These are phyloP conservation scores for Rhinolophus ferrumequinum DNA, from an alignment of 2,113 vertebrate species.

Conservation along the genomic window DNA sequence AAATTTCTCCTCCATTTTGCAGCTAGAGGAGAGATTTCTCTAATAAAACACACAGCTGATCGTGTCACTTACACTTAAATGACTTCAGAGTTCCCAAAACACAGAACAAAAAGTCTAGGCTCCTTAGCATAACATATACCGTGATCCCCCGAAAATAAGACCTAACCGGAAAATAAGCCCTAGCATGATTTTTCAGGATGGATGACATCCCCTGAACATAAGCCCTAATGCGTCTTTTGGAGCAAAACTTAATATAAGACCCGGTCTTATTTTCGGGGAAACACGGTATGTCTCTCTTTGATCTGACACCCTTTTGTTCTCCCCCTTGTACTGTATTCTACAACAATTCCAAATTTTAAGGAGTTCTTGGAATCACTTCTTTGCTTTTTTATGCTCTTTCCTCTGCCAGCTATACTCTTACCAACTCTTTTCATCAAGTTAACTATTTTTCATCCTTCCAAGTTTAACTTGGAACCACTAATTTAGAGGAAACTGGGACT, in stretches of 20 bases:
- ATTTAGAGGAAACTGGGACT: no score
- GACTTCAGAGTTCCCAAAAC: neutral
- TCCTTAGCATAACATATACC: neutral
- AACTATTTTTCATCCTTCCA: slow-evolving; percentile 43
- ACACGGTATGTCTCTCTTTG: neutral
- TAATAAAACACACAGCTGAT: slow-evolving; percentile 32
- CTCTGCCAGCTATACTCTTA: neutral
- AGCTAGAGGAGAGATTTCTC: slow-evolving; percentile 11
- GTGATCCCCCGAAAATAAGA: no score
- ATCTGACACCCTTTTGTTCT: neutral
- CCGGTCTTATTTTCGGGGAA: no score
- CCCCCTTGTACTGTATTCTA: slow-evolving; percentile 31
- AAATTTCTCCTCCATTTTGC: slow-evolving; percentile 16
- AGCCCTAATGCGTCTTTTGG: no score
- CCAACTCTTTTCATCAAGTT: slow-evolving; percentile 18
- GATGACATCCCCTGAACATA: no score
- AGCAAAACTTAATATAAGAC: no score
- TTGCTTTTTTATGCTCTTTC: neutral
- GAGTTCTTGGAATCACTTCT: neutral
- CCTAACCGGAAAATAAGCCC: no score
- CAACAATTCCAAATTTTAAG: slow-evolving; percentile 10
- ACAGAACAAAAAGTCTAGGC: neutral
- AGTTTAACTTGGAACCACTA: neutral
- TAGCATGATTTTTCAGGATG: no score
- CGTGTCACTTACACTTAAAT: neutral